These are phyloP conservation scores for Chloebia gouldiae DNA, from an alignment of 2,113 vertebrate species.

Conservation along the genomic window DNA sequence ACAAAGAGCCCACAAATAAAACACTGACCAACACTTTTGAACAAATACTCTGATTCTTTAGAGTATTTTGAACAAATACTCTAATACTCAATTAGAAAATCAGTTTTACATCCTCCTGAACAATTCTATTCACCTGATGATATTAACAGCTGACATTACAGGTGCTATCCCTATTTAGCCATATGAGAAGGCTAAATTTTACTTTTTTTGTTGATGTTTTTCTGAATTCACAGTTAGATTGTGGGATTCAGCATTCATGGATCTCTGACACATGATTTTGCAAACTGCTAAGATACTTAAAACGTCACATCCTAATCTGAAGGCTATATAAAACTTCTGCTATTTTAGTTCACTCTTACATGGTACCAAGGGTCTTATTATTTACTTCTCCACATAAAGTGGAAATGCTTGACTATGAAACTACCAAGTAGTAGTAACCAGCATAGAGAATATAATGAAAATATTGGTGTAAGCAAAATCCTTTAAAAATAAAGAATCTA, in stretches of 20 bases:
- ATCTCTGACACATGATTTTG: background rate
- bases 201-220: background rate
- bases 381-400: background rate
- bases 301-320: background rate
- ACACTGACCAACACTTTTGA: background rate
- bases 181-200: background rate
- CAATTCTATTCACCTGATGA: background rate
- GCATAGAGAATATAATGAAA: background rate
- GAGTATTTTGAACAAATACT: background rate
- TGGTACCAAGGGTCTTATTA: background rate
- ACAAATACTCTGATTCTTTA: background rate
- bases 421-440: background rate
- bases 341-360: background rate
- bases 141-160: background rate
- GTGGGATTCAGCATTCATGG: background rate
- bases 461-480: background rate
- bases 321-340: background rate
- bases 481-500: background rate
- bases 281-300: background rate
- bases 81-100: background rate
- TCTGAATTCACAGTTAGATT: background rate
- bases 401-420: background rate
- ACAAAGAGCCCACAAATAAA: background rate
- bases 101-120: background rate
- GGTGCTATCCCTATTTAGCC: background rate